Base-by-base conservation (phyloP, 2,797 vertebrate species). In the Sebastes ruberrimus region DNA sequence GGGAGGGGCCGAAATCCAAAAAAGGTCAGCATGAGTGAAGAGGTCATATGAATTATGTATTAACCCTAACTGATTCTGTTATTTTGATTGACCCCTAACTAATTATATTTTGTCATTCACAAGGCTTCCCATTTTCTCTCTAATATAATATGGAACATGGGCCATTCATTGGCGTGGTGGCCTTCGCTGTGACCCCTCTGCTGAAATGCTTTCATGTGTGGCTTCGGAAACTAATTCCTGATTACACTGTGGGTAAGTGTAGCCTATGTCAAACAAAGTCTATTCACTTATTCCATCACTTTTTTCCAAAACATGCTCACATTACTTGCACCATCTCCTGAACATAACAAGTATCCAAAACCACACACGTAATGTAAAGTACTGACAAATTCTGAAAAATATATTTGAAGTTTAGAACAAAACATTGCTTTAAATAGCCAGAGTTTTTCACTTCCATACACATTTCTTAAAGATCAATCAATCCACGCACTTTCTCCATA, bases 11-110 rank as follows among this genome's bases (percentile, higher is more conserved):
- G 13, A 1, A 35, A 73, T 38, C 82, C 80, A 78, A 65, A 74
- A 74, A 77, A 80, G 85, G 80, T 89, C 84, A 76, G 60, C 57
- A 35, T 32, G 80, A 84, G 74, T 83, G 69, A 61, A 76, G 82
- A 87, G 90, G 91, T 92, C 92, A 81, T 85, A 95, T 95, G 93
- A 94, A 95, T 95, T 93, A 95, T 94, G 90, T 68, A 95, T 93
- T 82, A 81, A 86, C 83, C 86, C 77, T 77, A 76, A 87, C 69
- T 38, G 30, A 33, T 72, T 62, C 23, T 73, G 49, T 62, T 72
- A 75, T 86, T 90, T 89, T 75, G 30, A 81, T 8, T 86, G 82
- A 90, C 86, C 83, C 65, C 28, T 6, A n/a, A 28, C 71, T 81
- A 85, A 69, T 88, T 89, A 77, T 85, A 81, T 84, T 89, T 86